Conservation (phyloP, 2,797 vertebrate genomes). For the Gambelia wislizenii region DNA sequence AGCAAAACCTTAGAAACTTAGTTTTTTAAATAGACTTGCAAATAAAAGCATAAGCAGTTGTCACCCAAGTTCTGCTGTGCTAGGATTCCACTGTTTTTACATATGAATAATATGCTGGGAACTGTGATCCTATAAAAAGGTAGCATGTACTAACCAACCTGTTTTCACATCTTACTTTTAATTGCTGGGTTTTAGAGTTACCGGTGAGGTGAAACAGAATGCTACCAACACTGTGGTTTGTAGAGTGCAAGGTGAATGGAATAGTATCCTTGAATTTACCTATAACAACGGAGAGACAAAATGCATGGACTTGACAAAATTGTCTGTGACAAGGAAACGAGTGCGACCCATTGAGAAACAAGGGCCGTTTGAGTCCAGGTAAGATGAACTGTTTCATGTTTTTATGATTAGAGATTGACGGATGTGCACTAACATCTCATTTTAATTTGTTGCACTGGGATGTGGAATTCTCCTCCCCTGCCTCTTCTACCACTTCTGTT, state of each 20-base stretch:
- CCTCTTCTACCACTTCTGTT: not conserved
- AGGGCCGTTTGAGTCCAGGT: slow-evolving; percentile 94
- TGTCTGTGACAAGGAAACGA: slow-evolving; percentile 89
- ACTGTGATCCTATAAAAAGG: not conserved
- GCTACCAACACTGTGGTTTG: slow-evolving; percentile 90
- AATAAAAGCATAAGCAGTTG: not conserved
- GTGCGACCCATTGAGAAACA: slow-evolving; percentile 92
- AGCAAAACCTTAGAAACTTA: not conserved
- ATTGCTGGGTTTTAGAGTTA: slow-evolving; percentile 82
- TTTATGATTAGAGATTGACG: not conserved
- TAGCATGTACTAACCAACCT: not conserved
- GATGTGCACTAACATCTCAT: not conserved
- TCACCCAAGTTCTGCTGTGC: not conserved
- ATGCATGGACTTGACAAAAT: slow-evolving; percentile 89
- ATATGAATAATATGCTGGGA: not conserved
- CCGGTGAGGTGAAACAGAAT: slow-evolving; percentile 96
- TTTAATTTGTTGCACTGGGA: not conserved
- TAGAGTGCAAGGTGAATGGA: slow-evolving; percentile 97
- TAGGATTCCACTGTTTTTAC: not conserved
- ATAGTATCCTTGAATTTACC: slow-evolving; percentile 92
- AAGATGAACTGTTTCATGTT: slow-evolving; percentile 17
- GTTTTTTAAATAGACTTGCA: not conserved
- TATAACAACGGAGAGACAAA: slow-evolving; percentile 90
- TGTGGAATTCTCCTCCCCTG: not conserved
- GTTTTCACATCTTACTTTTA: not conserved